Evolutionary conservation across 2,113 vertebrate species (phyloP).

Genomic region (Henicopernis longicauda): DNA sequence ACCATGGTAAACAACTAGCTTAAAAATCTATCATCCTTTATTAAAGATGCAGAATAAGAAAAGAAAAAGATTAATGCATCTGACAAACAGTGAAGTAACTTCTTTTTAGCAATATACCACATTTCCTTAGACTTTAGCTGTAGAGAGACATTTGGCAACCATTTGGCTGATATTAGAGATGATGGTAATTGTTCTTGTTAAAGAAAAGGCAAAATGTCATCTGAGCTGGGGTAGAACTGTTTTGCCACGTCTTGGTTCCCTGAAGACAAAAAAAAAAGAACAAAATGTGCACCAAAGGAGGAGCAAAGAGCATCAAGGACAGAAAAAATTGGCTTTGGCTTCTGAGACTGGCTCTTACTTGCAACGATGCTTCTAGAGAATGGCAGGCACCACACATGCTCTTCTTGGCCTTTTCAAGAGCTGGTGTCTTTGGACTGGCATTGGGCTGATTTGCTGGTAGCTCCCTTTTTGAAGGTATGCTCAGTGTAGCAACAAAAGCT

Average conservation of each 20-base stretch:
- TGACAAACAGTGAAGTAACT: not conserved
- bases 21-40: constrained; percentile 15
- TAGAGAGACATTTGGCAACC: not conserved
- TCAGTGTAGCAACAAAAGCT: not conserved
- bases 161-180: not conserved
- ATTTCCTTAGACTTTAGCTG: not conserved
- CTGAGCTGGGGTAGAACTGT: not conserved
- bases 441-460: not conserved
- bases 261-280: not conserved
- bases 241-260: not conserved
- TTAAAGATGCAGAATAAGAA: constrained; percentile 1
- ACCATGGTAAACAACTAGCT: not conserved
- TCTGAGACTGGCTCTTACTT: not conserved
- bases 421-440: not conserved
- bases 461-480: not conserved
- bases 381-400: not conserved
- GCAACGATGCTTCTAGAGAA: not conserved
- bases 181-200: not conserved
- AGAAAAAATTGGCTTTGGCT: not conserved
- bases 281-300: not conserved
- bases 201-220: not conserved
- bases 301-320: not conserved
- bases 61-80: not conserved
- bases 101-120: not conserved
- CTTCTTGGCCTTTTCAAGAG: not conserved